Percentiles rank a stretch among this genome's conserved stretches.
phyloP scores from a whole-genome alignment of 1,140 invertebrate species.

The Gonatopus flavifemur region DNA sequence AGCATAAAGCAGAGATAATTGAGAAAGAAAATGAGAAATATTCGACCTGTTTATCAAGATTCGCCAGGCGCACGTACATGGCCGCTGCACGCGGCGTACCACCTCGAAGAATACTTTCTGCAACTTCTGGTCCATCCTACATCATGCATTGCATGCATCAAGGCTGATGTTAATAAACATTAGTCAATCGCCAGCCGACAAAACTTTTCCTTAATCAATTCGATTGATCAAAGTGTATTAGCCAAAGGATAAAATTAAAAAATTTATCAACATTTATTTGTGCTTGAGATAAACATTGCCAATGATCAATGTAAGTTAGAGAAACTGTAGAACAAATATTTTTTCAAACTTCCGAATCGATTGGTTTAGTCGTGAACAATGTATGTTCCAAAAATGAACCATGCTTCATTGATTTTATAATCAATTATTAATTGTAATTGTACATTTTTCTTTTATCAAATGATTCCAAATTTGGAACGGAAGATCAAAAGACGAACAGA shows the following conservation, averaged over 20 bases:
- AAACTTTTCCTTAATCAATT: slow-evolving; percentile 38
- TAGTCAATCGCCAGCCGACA: slow-evolving; percentile 43
- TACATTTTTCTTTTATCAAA: no score
- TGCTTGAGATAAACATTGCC: slow-evolving; percentile 29
- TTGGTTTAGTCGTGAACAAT: slow-evolving; percentile 22
- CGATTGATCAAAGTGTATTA: slow-evolving; percentile 26
- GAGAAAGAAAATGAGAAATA: slow-evolving; percentile 54
- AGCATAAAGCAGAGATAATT: slow-evolving; percentile 39
- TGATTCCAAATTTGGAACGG: slow-evolving; percentile 19
- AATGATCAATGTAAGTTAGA: slow-evolving; percentile 22
- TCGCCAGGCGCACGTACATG: slow-evolving; percentile 56
- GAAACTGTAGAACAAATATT: slow-evolving; percentile 24
- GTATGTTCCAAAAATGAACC: slow-evolving; percentile 26
- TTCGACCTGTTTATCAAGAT: slow-evolving; percentile 58
- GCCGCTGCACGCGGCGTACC: slow-evolving; percentile 53
- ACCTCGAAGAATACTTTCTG: slow-evolving; percentile 53
- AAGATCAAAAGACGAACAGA: slow-evolving; percentile 26
- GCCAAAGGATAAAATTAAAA: slow-evolving; percentile 11
- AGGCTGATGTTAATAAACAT: slow-evolving; percentile 54
- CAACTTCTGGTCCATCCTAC: slow-evolving; percentile 56
- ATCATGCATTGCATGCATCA: slow-evolving; percentile 59
- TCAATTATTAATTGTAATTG: slow-evolving; percentile 17
- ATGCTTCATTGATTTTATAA: slow-evolving; percentile 36
- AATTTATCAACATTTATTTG: slow-evolving; percentile 22
- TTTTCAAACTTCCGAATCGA: slow-evolving; percentile 17